Evolutionary conservation across 2,888 invertebrate species (phyloP).

Genomic region (Abrostola triplasia): DNA sequence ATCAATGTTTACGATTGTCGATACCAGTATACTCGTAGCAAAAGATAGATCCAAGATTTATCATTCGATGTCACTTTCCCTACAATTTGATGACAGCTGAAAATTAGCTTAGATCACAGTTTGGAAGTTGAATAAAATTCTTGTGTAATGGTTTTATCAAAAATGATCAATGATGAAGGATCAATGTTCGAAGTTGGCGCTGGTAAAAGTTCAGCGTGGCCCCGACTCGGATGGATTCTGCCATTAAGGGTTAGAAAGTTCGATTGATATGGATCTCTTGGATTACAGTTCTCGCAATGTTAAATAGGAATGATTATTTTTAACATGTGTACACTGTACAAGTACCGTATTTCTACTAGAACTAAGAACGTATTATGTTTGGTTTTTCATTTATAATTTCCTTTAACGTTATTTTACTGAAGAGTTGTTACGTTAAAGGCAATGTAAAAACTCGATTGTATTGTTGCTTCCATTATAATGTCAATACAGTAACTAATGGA

Average conservation of each 20-base stretch:
- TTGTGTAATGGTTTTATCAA: conserved; percentile 55
- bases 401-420: too few relatives aligned
- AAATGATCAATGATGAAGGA: conserved; percentile 50
- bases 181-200: conserved; percentile 53
- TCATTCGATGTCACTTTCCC: conserved; percentile 35
- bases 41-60: conserved; percentile 38
- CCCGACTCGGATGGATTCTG: conserved; percentile 56
- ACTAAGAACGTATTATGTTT: not conserved
- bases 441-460: too few relatives aligned
- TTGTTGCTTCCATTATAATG: too few relatives aligned
- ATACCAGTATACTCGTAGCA: not conserved
- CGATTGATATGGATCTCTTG: conserved; percentile 58
- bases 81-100: conserved; percentile 25
- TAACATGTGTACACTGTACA: conserved; percentile 1
- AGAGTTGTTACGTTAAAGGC: too few relatives aligned
- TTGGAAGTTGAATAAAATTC: conserved; percentile 35
- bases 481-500: too few relatives aligned
- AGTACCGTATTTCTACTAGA: not conserved
- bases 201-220: conserved; percentile 53
- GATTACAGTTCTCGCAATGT: conserved; percentile 49
- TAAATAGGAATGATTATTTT: conserved; percentile 24
- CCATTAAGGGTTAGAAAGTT: conserved; percentile 58
- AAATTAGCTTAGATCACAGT: conserved; percentile 28
- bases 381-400: too few relatives aligned
- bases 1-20: conserved; percentile 41